Evolutionary conservation across 2,888 invertebrate genomes (phyloP), one percentile per base, ranked within the genome.

Genomic region (Epinotia demarniana): DNA sequence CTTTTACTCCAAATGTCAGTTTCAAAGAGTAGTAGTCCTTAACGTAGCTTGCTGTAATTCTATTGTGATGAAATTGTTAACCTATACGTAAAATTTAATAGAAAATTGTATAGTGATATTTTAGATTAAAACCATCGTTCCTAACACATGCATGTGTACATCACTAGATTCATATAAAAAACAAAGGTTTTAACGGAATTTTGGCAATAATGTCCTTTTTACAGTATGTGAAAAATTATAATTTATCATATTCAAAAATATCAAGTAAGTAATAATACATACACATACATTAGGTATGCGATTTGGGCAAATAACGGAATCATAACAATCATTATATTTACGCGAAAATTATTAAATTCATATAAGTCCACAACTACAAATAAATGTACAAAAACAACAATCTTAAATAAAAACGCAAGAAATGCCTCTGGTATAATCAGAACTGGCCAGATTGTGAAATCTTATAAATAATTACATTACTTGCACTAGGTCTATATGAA

Each of bases 21-120:
- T 55, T 72, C 23, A 23, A 39, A 46, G 23, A 55, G 46, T 43
- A 46, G 43, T 64, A 63, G 57, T 64, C 57, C 43, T 57, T 57
- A 18, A 3, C 46, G 27, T 58, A 64, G 58, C 46, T 72, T 64
- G 64, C 4, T 18, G 18, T 61, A 18, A 70, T 62, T 18, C 19
- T 16, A 46, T 66, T 27, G 64, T 61, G 18, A 60, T 18, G 62
- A 62, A 71, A 71, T 53, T 71, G 18, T 55, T 62, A 62, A 33
- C 64, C 58, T 66, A 72, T 33, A 72, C 49, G 39, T 71, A 72
- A 66, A 72, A 66, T 43, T 13, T 6, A 46, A 58, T 66, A 46
- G 19, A 53, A 66, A 72, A 72, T 39, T 66, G 72, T 72, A 49
- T 27, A 58, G 46, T 49, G 72, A 46, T 58, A 64, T 58, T 72